Conservation (phyloP, 2,113 vertebrate genomes). For the Pachypanchax playfairii region DNA sequence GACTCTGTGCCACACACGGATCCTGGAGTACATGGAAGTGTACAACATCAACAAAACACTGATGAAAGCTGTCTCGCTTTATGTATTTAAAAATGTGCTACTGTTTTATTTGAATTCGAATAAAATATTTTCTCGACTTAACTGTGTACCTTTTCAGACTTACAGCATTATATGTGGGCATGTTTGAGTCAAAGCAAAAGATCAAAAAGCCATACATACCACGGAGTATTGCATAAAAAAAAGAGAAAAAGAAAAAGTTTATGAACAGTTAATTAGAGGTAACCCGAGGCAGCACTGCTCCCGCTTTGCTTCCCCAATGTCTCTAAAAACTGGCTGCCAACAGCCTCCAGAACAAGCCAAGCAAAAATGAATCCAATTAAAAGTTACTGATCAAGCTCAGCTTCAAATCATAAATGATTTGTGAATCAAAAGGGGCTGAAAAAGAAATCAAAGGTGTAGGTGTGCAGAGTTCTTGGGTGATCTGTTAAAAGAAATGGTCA, state of each 20-base stretch:
- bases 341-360: not conserved
- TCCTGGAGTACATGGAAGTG: no score
- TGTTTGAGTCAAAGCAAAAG: slow-evolving; percentile 9
- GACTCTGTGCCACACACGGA: no score
- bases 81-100: no score
- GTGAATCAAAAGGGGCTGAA: slow-evolving; percentile 37
- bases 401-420: slow-evolving; percentile 22
- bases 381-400: slow-evolving; percentile 36
- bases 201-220: slow-evolving; percentile 30
- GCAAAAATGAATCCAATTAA: slow-evolving; percentile 48
- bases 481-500: slow-evolving; percentile 19
- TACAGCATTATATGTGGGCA: not conserved
- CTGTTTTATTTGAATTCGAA: no score
- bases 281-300: slow-evolving; percentile 39
- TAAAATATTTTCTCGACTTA: no score
- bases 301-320: slow-evolving; percentile 34
- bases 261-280: slow-evolving; percentile 30
- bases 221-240: no score
- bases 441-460: slow-evolving; percentile 47
- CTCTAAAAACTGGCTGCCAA: slow-evolving; percentile 31
- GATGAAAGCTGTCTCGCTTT: no score
- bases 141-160: not conserved
- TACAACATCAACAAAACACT: no score
- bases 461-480: slow-evolving; percentile 51
- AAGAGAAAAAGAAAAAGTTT: slow-evolving; percentile 20